Base-by-base conservation (phyloP, 2,113 vertebrate genomes). In the Thinocorus orbignyianus region DNA sequence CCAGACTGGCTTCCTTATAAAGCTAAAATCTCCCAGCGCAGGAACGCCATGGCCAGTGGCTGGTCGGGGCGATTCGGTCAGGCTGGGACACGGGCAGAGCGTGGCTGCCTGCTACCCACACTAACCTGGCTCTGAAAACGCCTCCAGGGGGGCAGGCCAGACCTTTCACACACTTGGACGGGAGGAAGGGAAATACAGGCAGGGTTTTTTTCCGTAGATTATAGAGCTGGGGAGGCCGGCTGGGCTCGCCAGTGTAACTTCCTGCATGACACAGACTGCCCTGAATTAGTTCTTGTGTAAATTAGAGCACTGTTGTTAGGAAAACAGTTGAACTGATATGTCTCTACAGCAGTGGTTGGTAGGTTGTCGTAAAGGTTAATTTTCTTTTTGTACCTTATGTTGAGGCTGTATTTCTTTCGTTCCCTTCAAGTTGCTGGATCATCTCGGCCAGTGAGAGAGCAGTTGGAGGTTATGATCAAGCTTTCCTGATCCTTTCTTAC, bases 101-200 rank as follows among this genome's bases (percentile, higher is more conserved):
- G 1, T 16, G 70, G 77, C 86, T 87, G 92, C 82, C 71, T 78
- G 81, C 81, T 73, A 20, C 64, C 35, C 72, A 5, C 1, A 1
- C 91, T 84, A 90, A 69, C 87, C 58, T 79, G 84, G 30, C 81
- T 51, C 77, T 7, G 7, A 65, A 86, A 95, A 85, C 11, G 81
- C 87, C 73, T 93, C 81, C 78, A 77, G 78, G 9, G 41, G 74
- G 93, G 66, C 94, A 69, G 81, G 96, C 81, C 81, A 92, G 96
- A 97, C 96, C 96, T 97, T 97, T 97, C 94, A 96, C 96, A 96
- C 94, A 97, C 78, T 97, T 97, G 96, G 96, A 94, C 13, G 0
- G 46, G 70, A 94, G 31, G 49, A 94, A 95, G 78, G 93, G 95
- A 96, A 96, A 82, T 69, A 90, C 84, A 85, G 78, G 81, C 95